Percentiles rank a stretch among this genome's conserved stretches.
phyloP scores from a whole-genome alignment of 2,797 vertebrate genomes.

The Peromyscus nudipes region DNA sequence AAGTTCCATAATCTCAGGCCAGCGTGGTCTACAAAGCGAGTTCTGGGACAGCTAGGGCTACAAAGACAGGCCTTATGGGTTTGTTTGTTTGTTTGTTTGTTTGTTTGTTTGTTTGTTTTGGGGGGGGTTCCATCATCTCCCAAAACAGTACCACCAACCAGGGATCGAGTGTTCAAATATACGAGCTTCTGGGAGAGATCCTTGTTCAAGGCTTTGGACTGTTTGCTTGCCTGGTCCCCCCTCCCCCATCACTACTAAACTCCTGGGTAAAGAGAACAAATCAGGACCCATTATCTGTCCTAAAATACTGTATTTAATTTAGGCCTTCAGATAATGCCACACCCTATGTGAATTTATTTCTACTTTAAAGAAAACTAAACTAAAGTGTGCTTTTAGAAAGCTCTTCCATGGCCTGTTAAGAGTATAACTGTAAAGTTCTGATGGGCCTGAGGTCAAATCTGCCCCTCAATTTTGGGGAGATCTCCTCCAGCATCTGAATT shows the following conservation, averaged over 20 bases:
- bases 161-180: neutral
- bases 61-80: neutral
- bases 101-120: neutral
- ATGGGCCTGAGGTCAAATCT: neutral
- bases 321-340: neutral
- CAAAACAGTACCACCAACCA: neutral
- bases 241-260: neutral
- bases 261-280: neutral
- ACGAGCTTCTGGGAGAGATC: neutral
- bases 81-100: neutral
- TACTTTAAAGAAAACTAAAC: slow-evolving; percentile 37
- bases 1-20: neutral
- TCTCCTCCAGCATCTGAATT: neutral
- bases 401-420: neutral
- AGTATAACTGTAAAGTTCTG: neutral
- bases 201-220: neutral
- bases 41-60: neutral
- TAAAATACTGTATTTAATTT: slow-evolving; percentile 11
- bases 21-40: neutral
- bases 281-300: neutral
- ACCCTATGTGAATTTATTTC: neutral
- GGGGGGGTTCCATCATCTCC: neutral
- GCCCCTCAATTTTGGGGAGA: neutral
- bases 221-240: neutral
- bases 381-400: neutral